phyloP scores from a whole-genome alignment of 2,888 invertebrate species.

The Rhogogaster chlorosoma region DNA sequence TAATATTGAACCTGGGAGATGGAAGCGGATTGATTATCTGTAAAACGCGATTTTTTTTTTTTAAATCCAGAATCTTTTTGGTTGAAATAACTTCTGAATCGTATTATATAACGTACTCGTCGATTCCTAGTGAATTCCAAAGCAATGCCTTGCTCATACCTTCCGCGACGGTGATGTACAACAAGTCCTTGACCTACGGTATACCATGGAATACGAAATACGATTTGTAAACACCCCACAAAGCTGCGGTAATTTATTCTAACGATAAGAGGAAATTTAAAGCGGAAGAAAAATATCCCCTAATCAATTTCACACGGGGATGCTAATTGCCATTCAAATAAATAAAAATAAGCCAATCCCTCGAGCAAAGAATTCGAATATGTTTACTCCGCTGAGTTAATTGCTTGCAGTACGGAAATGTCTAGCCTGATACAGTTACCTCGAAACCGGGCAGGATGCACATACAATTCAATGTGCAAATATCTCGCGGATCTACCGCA shows the following conservation, averaged over 20 bases:
- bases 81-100: not conserved
- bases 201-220: constrained; percentile 16
- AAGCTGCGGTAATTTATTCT: not conserved
- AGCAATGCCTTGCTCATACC: constrained; percentile 72
- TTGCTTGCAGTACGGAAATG: not conserved
- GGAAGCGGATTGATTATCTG: constrained; percentile 49
- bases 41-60: not conserved
- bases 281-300: not conserved
- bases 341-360: not conserved
- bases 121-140: constrained; percentile 75
- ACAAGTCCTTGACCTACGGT: constrained; percentile 73
- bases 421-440: constrained; percentile 61
- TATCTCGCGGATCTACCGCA: constrained; percentile 56
- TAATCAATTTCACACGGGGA: not conserved
- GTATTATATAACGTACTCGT: constrained; percentile 70
- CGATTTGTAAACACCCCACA: not conserved
- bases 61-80: not conserved
- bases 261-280: not conserved
- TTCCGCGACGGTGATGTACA: constrained; percentile 64
- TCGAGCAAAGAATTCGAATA: not conserved
- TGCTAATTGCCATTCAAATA: not conserved
- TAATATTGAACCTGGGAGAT: constrained; percentile 69
- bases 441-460: constrained; percentile 73
- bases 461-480: constrained; percentile 68
- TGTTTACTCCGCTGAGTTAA: not conserved